Percentiles rank a stretch among this genome's conserved stretches.
Conservation (phyloP, 2,888 invertebrate species). For the Phengaris alcon region DNA sequence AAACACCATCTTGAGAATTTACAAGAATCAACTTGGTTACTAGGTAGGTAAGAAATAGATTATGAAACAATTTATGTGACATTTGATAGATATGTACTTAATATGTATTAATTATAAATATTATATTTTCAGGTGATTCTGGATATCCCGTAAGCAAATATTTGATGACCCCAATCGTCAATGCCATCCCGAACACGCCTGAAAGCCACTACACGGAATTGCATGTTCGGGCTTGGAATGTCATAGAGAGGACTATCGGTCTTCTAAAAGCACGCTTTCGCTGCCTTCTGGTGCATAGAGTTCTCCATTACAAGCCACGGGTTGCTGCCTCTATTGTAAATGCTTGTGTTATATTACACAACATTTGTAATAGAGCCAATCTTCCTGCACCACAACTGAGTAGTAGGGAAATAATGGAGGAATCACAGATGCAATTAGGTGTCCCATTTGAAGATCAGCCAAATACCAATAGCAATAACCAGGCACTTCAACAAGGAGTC, state of each 20-base stretch:
- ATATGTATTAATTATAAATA: not conserved
- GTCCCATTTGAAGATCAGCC: too few relatives aligned
- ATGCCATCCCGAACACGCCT: slow-evolving; percentile 28
- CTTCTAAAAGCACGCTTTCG: slow-evolving; percentile 36
- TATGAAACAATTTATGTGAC: not conserved
- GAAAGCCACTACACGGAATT: slow-evolving; percentile 29
- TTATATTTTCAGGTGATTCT: slow-evolving; percentile 30
- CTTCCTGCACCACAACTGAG: too few relatives aligned
- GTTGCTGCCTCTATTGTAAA: too few relatives aligned
- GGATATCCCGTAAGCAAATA: slow-evolving; percentile 29
- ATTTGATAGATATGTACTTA: not conserved
- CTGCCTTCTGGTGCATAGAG: slow-evolving; percentile 35
- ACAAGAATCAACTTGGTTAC: slow-evolving; percentile 1
- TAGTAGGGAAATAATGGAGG: too few relatives aligned
- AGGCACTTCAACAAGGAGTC: too few relatives aligned
- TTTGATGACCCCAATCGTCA: slow-evolving; percentile 32
- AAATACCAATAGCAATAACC: too few relatives aligned
- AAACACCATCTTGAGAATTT: too few relatives aligned
- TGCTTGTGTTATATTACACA: too few relatives aligned
- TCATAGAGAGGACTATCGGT: slow-evolving; percentile 34
- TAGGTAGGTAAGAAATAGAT: not conserved
- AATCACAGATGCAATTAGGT: too few relatives aligned
- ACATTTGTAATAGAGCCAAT: too few relatives aligned
- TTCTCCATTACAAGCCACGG: too few relatives aligned
- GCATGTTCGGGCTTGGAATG: slow-evolving; percentile 29